phyloP scores from a whole-genome alignment of 2,888 invertebrate genomes.

The Griposia aprilina region DNA sequence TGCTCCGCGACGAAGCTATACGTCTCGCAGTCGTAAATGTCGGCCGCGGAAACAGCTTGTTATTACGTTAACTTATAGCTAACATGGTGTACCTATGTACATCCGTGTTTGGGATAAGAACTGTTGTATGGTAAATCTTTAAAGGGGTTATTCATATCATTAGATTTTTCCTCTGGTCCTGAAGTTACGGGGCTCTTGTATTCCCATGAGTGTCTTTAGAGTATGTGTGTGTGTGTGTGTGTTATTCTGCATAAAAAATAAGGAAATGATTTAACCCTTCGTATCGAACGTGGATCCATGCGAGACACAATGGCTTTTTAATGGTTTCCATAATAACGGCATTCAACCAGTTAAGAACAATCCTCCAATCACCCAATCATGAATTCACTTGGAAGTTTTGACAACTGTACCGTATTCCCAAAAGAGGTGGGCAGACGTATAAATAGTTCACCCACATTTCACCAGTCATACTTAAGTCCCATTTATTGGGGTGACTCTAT shows the following conservation, averaged over 20 bases:
- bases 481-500: not conserved
- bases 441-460: not conserved
- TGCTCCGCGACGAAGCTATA: conserved; percentile 16
- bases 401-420: too few relatives aligned
- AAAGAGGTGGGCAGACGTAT: not conserved
- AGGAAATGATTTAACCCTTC: not conserved
- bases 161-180: not conserved
- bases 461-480: not conserved
- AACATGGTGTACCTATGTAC: conserved; percentile 4
- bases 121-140: not conserved
- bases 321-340: too few relatives aligned
- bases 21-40: conserved; percentile 37
- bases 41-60: conserved; percentile 13
- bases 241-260: not conserved
- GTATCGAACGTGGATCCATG: too few relatives aligned
- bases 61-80: conserved; percentile 30
- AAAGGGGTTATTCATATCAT: not conserved
- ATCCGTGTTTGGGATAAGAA: conserved; percentile 1
- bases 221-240: too few relatives aligned
- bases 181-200: not conserved
- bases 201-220: not conserved
- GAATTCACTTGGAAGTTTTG: not conserved
- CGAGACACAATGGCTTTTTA: too few relatives aligned
- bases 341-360: too few relatives aligned
- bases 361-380: not conserved